Percentiles rank a stretch among this genome's conserved stretches.
phyloP scores from a whole-genome alignment of 1,140 invertebrate species.

The Mercenaria mercenaria region DNA sequence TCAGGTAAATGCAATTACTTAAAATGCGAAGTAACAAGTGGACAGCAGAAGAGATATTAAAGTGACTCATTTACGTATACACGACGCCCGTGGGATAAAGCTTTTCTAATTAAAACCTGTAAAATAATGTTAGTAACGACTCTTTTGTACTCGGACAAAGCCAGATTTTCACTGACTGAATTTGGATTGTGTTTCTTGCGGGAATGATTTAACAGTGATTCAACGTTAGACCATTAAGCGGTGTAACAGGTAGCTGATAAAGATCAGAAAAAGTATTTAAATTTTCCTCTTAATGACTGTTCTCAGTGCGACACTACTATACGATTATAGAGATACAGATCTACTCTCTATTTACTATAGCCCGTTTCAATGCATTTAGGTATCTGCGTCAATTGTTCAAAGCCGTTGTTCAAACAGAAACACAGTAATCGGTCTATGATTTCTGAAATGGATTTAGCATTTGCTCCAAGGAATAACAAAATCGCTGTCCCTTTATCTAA shows the following conservation, averaged over 20 bases:
- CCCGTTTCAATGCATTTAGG: slow-evolving; percentile 1
- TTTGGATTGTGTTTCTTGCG: neutral
- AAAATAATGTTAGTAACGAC: slow-evolving; percentile 45
- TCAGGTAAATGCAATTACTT: no score
- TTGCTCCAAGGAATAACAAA: neutral
- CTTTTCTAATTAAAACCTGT: slow-evolving; percentile 23
- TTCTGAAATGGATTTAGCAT: neutral
- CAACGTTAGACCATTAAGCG: slow-evolving; percentile 33
- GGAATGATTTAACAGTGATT: neutral
- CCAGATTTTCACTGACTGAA: neutral
- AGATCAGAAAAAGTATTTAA: slow-evolving; percentile 34
- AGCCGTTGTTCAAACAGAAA: slow-evolving; percentile 6
- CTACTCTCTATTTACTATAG: neutral
- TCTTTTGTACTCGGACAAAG: slow-evolving; percentile 40
- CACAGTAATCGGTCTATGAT: neutral
- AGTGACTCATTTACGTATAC: neutral
- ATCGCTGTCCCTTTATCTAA: no score
- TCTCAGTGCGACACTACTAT: neutral
- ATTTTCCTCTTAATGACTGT: slow-evolving; percentile 11
- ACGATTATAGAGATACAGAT: slow-evolving; percentile 13
- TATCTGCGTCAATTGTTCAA: neutral
- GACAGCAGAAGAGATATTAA: no score
- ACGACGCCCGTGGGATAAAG: neutral
- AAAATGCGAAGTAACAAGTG: no score
- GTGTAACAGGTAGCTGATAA: slow-evolving; percentile 18